Evolutionary conservation across 1,140 invertebrate species (phyloP), one percentile per base, ranked within the genome.

Genomic region (Apis dorsata): DNA sequence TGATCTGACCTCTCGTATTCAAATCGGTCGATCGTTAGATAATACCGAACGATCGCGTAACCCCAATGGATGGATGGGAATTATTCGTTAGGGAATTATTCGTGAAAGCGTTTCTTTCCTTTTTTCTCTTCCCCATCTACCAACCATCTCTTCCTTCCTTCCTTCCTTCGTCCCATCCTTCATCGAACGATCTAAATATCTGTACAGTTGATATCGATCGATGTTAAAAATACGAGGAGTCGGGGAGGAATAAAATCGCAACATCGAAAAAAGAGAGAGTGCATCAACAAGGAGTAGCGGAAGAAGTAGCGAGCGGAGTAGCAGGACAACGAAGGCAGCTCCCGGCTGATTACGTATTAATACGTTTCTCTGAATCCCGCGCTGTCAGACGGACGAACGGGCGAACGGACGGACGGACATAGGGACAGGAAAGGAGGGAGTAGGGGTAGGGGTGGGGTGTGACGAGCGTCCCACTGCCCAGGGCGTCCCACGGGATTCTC

Each of bases 401-500:
- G 79, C 51, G 83, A 69, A 28, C 65, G 71, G 79, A 80, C n/a
- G 66, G 70, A 73, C 49, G n/a, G n/a, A 70, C 55, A 62, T 21
- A 68, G 51, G 65, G 74, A 44, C 53, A 34, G 49, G 8, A 28
- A 34, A 21, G 44, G 63, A 57, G 60, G 34, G 7, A 2, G 59
- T n/a, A 13, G 8, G 15, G 51, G n/a, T n/a, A 60, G 65, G 62
- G 44, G 8, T 2, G 60, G 24, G 49, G 82, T 44, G n/a, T 24
- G 76, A 57, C 15, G 75, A 74, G 80, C 81, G 86, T 88, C 81
- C 87, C 75, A 88, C 68, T 88, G 86, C 88, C 83, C 88, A 88
- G 79, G 83, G 87, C 90, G 85, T 92, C 91, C 89, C 91, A 80
- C 81, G 92, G 89, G 91, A 92, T 88, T 69, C 15, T 55, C 55